Evolutionary conservation across 2,113 vertebrate genomes (phyloP), one percentile per base, ranked within the genome.

Genomic region (Platichthys flesus): DNA sequence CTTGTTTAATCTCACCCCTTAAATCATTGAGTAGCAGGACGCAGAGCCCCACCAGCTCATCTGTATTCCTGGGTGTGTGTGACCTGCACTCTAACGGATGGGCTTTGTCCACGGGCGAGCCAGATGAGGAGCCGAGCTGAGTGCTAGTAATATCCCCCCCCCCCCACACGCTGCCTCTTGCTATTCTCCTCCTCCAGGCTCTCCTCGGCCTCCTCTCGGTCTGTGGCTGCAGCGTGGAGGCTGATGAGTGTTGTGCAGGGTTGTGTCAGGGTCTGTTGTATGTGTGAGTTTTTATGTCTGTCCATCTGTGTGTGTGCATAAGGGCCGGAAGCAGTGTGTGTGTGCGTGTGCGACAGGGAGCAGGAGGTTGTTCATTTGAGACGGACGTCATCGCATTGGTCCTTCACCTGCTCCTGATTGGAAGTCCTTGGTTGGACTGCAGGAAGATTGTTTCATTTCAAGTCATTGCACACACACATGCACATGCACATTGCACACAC

Each of bases 51-150:
- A 12, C 68, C 74, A 62, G 79, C 75, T 83, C 76, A 86, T 92
- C 86, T 93, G 92, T 89, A 85, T 84, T 89, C 81, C 74, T 84
- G 74, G 15, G 6, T 74, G 88, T 90, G 87, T 81, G 87, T 93
- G 91, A 92, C 82, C 89, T 91, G 90, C 91, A 91, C 86, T 88
- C 80, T 74, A 90, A 91, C 60, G 42, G 78, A 81, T 75, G 71
- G 78, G 75, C 83, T 90, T 82, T 88, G 90, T 87, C 90, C 85
- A 88, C 60, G n/a, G 87, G 81, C 81, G 2, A 88, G 84, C 74
- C 84, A 88, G 88, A 90, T 83, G 85, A 89, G 73, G 78, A 88
- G 84, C 84, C 74, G 69, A 81, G 78, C 70, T 58, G 85, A 90
- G 79, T 40, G 58, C 49, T 83, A 20, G 69, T 85, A 72, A 62